phyloP scores from a whole-genome alignment of 2,888 invertebrate genomes.

The Apotomis capreana region DNA sequence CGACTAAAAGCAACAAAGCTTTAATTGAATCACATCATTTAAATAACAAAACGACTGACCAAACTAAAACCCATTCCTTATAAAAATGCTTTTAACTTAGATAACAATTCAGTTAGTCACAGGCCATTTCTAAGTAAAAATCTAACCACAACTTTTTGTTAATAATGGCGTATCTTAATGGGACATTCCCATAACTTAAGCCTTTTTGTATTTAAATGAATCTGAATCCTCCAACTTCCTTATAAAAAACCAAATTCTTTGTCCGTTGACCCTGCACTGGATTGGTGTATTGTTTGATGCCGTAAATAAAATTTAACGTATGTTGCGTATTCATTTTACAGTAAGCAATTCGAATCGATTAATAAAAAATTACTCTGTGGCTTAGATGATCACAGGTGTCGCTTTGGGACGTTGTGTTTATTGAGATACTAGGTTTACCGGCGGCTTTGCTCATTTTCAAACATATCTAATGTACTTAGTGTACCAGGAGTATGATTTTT shows the following conservation, averaged over 20 bases:
- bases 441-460: too few relatives aligned
- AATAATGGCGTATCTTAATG: not conserved
- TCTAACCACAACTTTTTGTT: slow-evolving; percentile 13
- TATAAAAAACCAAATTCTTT: slow-evolving; percentile 44
- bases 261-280: slow-evolving; percentile 50
- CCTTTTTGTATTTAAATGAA: not conserved
- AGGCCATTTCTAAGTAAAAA: slow-evolving; percentile 32
- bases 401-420: not conserved
- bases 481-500: too few relatives aligned
- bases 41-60: slow-evolving; percentile 6
- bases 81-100: slow-evolving; percentile 27
- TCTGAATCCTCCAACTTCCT: slow-evolving; percentile 44
- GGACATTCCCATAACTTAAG: too few relatives aligned
- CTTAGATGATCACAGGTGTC: slow-evolving; percentile 42
- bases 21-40: slow-evolving; percentile 18
- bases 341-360: slow-evolving; percentile 65
- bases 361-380: slow-evolving; percentile 50
- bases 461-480: too few relatives aligned
- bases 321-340: slow-evolving; percentile 48
- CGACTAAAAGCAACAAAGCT: not conserved
- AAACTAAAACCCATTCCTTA: slow-evolving; percentile 18
- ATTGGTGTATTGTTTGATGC: slow-evolving; percentile 49
- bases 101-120: slow-evolving; percentile 41
- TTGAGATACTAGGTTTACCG: not conserved
- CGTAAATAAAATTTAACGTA: slow-evolving; percentile 46